phyloP scores from a whole-genome alignment of 2,797 vertebrate genomes.

The Artibeus lituratus region DNA sequence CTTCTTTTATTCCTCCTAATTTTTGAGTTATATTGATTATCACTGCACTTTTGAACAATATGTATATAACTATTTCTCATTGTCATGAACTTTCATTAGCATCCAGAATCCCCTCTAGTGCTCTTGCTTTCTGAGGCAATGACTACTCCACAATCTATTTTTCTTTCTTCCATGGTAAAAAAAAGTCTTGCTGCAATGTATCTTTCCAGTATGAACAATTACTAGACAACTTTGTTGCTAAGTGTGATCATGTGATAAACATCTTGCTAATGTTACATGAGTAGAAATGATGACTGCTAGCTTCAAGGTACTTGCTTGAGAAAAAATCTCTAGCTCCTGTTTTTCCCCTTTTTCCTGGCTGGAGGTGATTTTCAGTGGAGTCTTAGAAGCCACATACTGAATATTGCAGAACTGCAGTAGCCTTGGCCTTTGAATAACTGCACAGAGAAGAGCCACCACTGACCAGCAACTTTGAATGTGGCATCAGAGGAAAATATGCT shows the following conservation, averaged over 20 bases:
- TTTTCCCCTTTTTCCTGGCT: background rate
- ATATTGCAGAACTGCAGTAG: background rate
- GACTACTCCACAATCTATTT: background rate
- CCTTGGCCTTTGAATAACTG: background rate
- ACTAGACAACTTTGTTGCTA: background rate
- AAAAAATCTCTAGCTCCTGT: background rate
- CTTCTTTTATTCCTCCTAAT: background rate
- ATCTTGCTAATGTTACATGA: background rate
- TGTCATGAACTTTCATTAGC: background rate
- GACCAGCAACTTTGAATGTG: background rate
- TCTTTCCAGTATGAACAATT: background rate
- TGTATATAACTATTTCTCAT: background rate
- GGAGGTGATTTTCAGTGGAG: background rate
- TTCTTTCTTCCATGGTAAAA: background rate
- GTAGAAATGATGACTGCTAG: background rate
- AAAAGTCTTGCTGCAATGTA: background rate
- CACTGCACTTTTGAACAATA: background rate
- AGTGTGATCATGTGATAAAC: background rate
- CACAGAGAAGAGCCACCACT: background rate
- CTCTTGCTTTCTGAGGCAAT: background rate
- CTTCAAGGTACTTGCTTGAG: background rate
- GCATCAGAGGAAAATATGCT: background rate
- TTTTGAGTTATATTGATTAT: background rate
- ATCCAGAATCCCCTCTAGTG: background rate
- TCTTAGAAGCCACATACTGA: background rate